Base-by-base conservation (phyloP, 2,113 vertebrate genomes). In the Phylloscopus whistleri region DNA sequence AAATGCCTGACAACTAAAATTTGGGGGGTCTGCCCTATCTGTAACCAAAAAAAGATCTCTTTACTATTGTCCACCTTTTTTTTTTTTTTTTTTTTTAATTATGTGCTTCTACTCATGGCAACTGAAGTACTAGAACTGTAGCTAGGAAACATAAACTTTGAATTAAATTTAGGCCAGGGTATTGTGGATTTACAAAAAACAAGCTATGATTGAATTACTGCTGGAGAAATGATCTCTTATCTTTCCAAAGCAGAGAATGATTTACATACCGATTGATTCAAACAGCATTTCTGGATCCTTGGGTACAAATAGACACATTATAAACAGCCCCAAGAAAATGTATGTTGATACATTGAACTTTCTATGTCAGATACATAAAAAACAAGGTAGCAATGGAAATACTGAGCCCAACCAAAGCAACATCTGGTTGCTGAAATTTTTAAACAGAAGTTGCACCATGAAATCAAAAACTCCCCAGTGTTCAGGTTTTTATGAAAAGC, bases 71-170 rank as follows among this genome's bases (percentile, higher is more conserved):
- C 69, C 69, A 79, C 66, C 11, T 9, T 66, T 41, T 73, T 80
- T 69, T 74, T 62, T 43, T 62, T 51, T 35, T 73, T 62, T 46
- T 13, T 68, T 78, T 59, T 77, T 8, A 75, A 72, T 84, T 62
- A 72, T 49, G 30, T 4, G 6, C 90, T 95, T 88, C 79, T 93
- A 51, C 92, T 89, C 59, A 20, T 41, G 55, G 51, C 58, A 73
- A 80, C 18, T 77, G 37, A 88, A 84, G 52, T 59, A 86, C 68
- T 63, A 90, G 69, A 95, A 90, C 79, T 87, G 93, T 93, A 96
- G 60, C 90, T 94, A 96, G 77, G 94, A 95, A 95, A 95, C 90
- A 84, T 63, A 95, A 97, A 93, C 88, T 95, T 68, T 93, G 73
- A 84, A 96, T 92, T 94, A 68, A 90, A 92, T 92, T 95, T 94